These are phyloP conservation scores for Hafferia zeledoni DNA, from an alignment of 2,797 vertebrate genomes.

Conservation along the genomic window DNA sequence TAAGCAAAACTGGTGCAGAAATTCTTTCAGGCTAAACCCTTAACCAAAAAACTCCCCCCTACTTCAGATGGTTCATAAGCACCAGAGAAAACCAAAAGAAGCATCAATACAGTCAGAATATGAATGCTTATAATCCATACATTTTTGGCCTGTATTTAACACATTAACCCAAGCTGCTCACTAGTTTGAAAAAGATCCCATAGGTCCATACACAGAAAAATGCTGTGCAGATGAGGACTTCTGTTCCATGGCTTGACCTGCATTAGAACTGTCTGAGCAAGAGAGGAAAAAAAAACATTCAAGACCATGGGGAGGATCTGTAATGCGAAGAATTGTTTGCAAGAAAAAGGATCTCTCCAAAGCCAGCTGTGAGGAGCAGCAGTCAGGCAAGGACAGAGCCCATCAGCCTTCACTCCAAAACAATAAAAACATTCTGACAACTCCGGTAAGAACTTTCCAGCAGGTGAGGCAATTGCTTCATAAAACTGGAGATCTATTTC, in stretches of 20 bases:
- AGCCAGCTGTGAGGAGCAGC: not conserved
- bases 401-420: not conserved
- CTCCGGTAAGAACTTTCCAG: not conserved
- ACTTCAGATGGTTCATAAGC: not conserved
- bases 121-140: not conserved
- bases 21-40: not conserved
- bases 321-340: not conserved
- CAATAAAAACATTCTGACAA: not conserved
- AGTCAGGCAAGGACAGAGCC: not conserved
- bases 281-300: not conserved
- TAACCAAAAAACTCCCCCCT: not conserved
- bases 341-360: not conserved
- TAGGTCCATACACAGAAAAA: not conserved
- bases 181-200: not conserved
- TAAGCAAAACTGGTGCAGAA: not conserved
- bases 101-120: not conserved
- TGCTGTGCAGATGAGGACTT: not conserved
- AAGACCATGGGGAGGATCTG: not conserved
- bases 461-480: not conserved
- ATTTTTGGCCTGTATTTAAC: not conserved
- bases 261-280: not conserved
- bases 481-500: not conserved
- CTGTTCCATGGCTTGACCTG: not conserved
- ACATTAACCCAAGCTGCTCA: not conserved
- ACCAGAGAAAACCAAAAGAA: not conserved